These are phyloP conservation scores for Sparidentex hasta DNA, from an alignment of 2,797 vertebrate genomes.

Conservation along the genomic window DNA sequence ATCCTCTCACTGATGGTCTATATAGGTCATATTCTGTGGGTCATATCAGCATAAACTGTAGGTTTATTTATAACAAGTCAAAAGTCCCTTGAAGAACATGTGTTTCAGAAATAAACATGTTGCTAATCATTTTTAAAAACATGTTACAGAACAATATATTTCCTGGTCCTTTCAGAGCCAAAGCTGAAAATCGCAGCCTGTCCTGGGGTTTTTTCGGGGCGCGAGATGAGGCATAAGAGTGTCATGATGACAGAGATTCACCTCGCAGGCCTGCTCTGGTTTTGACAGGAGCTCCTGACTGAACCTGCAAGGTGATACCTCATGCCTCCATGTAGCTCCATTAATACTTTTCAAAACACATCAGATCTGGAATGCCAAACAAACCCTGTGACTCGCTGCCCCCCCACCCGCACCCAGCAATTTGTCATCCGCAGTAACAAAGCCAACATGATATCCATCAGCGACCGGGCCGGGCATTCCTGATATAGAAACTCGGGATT, in stretches of 20 bases:
- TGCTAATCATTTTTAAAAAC: constrained; percentile 53
- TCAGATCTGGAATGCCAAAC: constrained; percentile 82
- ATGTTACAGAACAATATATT: background rate
- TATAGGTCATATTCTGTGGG: no score
- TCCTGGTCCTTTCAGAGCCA: constrained; percentile 42
- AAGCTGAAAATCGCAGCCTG: constrained; percentile 43
- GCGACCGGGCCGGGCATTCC: constrained; percentile 20
- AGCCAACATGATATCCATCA: constrained; percentile 77
- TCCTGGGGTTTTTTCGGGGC: constrained; percentile 35
- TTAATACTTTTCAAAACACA: constrained; percentile 81
- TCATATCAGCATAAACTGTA: no score
- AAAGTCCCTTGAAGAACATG: no score
- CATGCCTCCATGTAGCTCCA: constrained; percentile 70
- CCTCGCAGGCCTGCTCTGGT: constrained; percentile 46
- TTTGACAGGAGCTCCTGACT: constrained; percentile 72
- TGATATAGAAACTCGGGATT: constrained; percentile 39
- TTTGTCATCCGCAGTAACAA: constrained; percentile 76
- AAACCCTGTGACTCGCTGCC: constrained; percentile 65
- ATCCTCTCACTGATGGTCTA: no score
- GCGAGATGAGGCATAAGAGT: constrained; percentile 37
- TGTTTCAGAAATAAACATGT: background rate
- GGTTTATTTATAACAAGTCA: no score
- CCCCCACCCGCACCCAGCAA: constrained; percentile 35
- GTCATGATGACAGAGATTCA: constrained; percentile 56
- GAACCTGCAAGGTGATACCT: constrained; percentile 78